Evolutionary conservation across 35 echinoderm and acorn worm genomes (phyloP), one percentile per base, ranked within the genome.

Genomic region (Antedon bifida): DNA sequence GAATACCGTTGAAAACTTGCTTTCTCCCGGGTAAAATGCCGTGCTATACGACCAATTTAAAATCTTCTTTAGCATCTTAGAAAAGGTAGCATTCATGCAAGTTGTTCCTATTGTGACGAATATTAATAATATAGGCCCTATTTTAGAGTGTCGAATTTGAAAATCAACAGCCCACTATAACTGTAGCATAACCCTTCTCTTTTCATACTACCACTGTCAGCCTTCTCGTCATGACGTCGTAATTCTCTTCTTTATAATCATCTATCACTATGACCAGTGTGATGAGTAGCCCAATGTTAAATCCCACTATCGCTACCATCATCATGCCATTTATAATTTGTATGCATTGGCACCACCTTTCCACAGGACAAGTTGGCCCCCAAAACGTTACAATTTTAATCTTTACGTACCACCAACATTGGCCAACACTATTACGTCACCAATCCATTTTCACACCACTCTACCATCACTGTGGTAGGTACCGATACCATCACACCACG

Each of bases 41-140:
- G 94, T 97, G 36, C 94, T 97, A 42, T 82, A 77, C 5, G 94
- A 97, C 94, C 94, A 97, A 19, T 80, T 86, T 9, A 97, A 51
- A 29, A 89, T 39, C n/a, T 84, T 33, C 34, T 81, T 78, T 5
- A 97, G 74, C 36, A 85, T 36, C 33, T 56, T 42, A 10, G 94
- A 97, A 36, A 90, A 90, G 44, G 36, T 92, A 29, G 87, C 73
- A 76, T 97, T 91, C 0, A 97, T n/a, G 85, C 94, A 97, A 4
- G 85, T 85, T 39, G 94, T 97, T 78, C 88, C 94, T 97, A 45
- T 13, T 23, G 79, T 21, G n/a, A n/a, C n/a, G n/a, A n/a, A n/a
- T n/a, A n/a, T n/a, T n/a, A n/a, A n/a, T n/a, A 79, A 0, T 0
- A 0, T 36, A 64, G n/a, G 26, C 0, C 36, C 8, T 5, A 0